Base-by-base conservation (phyloP, 2,888 invertebrate genomes). In the Dasypogon diadema region DNA sequence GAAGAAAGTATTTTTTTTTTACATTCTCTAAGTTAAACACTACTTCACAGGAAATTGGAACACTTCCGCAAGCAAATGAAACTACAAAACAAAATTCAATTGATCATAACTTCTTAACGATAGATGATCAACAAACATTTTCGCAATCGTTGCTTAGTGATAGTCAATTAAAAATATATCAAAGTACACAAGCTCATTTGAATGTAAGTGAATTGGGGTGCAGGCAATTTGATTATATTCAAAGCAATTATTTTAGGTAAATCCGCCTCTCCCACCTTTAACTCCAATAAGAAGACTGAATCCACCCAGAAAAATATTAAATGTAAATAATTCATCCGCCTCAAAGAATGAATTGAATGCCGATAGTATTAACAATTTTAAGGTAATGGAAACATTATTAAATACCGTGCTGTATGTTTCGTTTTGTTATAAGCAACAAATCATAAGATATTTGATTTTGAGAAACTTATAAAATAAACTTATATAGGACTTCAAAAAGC, bases 281-380 rank as follows among this genome's bases (percentile, higher is more conserved):
- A 78, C 79, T n/a, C 79, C 79, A 30, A 79, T 79, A 37, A 48
- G 76, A 75, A 77, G 78, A 72, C 51, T 79, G 60, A 75, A 55
- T 65, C 60, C 77, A 5, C 72, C 58, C 12, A 74, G 76, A 60
- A 76, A 76, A 60, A 70, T 34, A n/a, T 14, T 26, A 51, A 74
- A 30, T 48, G 56, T 72, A 55, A 75, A 55, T 75, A 30, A 65
- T 16, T 24, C 75, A 54, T 56, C 55, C 42, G 30, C 22, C 46
- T 24, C 51, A 16, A 70, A 74, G 42, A 70, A 70, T 55, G 56
- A 56, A 3, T 48, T 68, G 48, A 60, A 48, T 24, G 2, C 42
- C 18, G 46, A 55, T 18, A 54, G 46, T 56, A 73, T 73, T 73
- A 73, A 37, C 56, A 56, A 73, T 42, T 56, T 73, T 73, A 73